Evolutionary conservation across 23 tunicate genomes (phyloP).

Genomic region (Trididemnum miniatum): DNA sequence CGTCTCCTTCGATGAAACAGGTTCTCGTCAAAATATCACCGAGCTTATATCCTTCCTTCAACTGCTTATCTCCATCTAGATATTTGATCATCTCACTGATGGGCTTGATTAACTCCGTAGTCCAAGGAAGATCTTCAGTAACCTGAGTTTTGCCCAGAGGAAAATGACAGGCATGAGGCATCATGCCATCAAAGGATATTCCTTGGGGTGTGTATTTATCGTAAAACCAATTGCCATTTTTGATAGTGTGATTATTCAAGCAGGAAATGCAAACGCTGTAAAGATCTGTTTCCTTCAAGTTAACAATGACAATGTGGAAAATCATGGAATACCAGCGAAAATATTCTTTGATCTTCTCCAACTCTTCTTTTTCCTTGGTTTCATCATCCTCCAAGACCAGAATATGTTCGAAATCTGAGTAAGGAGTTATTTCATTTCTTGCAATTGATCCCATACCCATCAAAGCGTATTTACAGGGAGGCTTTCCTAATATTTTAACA

Average conservation of each 20-base stretch:
- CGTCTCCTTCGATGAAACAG: background rate
- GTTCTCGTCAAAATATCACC: background rate
- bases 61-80: background rate
- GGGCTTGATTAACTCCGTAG: background rate
- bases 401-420: background rate
- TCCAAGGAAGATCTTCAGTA: background rate
- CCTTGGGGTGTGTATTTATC: background rate
- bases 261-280: background rate
- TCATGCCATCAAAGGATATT: background rate
- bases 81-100: background rate
- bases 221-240: background rate
- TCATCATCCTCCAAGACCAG: background rate
- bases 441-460: background rate
- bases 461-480: background rate
- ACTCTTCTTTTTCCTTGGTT: background rate
- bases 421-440: background rate
- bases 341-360: background rate
- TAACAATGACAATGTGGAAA: background rate
- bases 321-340: background rate
- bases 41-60: background rate
- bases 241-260: background rate
- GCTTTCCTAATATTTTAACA: background rate
- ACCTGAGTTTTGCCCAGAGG: background rate
- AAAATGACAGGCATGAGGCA: background rate
- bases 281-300: background rate